A percentile compares a stretch with the other conserved stretches of the same genome.
These are phyloP conservation scores for Epicampocera succincta DNA, from an alignment of 2,888 invertebrate genomes.

Conservation along the genomic window DNA sequence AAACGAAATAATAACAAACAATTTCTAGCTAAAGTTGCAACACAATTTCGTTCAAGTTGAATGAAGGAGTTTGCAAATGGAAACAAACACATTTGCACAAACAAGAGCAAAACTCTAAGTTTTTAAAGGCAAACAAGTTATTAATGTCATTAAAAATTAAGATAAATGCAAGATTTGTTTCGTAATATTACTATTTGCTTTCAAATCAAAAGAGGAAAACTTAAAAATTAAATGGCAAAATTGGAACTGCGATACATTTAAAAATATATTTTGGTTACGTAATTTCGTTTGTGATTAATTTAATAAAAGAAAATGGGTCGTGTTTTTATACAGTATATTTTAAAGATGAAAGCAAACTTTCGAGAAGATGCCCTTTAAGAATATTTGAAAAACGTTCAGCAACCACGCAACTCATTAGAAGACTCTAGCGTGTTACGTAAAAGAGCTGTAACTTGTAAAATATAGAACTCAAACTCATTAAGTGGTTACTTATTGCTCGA, in stretches of 20 bases:
- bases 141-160: constrained; percentile 49
- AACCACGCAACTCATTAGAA: too few relatives aligned
- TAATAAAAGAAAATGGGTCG: not conserved
- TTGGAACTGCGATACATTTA: not conserved
- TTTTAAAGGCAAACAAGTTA: constrained; percentile 37
- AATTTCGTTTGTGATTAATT: too few relatives aligned
- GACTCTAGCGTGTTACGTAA: too few relatives aligned
- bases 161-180: constrained; percentile 27
- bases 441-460: too few relatives aligned
- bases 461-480: too few relatives aligned
- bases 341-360: too few relatives aligned
- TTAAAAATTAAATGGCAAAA: constrained; percentile 2
- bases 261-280: too few relatives aligned
- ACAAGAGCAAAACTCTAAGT: constrained; percentile 16
- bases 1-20: not conserved
- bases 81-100: constrained; percentile 20
- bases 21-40: constrained; percentile 28
- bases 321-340: too few relatives aligned
- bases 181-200: not conserved
- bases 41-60: constrained; percentile 1
- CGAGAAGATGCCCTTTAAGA: too few relatives aligned
- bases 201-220: not conserved
- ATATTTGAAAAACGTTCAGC: too few relatives aligned
- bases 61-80: constrained; percentile 3
- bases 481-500: too few relatives aligned